phyloP scores from a whole-genome alignment of 2,888 invertebrate genomes.

The Acronicta aceris region DNA sequence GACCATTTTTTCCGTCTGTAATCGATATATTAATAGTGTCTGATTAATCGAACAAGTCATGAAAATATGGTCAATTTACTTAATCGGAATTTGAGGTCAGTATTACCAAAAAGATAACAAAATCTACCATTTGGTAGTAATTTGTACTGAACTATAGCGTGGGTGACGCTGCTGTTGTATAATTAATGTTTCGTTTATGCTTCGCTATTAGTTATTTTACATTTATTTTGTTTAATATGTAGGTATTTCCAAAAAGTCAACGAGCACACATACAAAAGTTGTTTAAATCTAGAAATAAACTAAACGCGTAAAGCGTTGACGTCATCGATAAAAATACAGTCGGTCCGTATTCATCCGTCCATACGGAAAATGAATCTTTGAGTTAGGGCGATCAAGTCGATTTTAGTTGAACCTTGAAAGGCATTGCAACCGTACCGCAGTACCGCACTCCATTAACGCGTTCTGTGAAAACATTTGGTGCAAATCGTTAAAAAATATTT shows the following conservation, averaged over 20 bases:
- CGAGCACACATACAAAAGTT: not conserved
- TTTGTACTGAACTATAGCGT: not conserved
- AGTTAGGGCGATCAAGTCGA: slow-evolving; percentile 59
- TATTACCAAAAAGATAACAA: slow-evolving; percentile 18
- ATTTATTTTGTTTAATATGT: no score
- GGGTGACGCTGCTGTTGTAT: not conserved
- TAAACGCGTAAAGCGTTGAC: slow-evolving; percentile 74
- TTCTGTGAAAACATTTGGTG: slow-evolving; percentile 57
- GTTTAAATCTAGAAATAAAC: slow-evolving; percentile 55
- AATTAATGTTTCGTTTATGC: no score
- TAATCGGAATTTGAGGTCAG: slow-evolving; percentile 13
- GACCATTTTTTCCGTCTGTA: not conserved
- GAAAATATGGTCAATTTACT: not conserved
- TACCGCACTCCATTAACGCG: slow-evolving; percentile 66
- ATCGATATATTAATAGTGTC: not conserved
- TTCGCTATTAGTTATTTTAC: no score
- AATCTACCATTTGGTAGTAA: slow-evolving; percentile 19
- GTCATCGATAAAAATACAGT: slow-evolving; percentile 82
- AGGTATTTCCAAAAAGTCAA: no score
- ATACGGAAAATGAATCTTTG: slow-evolving; percentile 56
- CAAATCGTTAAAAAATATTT: slow-evolving; percentile 40
- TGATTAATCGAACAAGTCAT: no score
- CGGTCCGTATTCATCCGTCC: slow-evolving; percentile 57
- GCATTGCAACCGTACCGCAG: slow-evolving; percentile 69
- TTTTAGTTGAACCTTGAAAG: slow-evolving; percentile 65